Evolutionary conservation across 2,113 vertebrate genomes (phyloP).

Genomic region (Eublepharis macularius): DNA sequence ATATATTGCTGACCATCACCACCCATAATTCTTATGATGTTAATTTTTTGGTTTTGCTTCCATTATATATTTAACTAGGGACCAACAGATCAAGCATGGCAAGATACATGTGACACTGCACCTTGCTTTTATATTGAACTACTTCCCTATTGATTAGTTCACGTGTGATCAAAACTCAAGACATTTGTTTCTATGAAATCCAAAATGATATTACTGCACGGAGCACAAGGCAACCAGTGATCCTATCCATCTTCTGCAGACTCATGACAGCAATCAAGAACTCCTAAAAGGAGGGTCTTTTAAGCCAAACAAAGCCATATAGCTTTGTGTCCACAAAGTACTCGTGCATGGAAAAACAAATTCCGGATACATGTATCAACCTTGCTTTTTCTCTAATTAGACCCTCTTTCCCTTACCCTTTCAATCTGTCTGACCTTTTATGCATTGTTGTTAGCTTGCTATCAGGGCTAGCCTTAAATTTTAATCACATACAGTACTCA

Average conservation of each 20-base stretch:
- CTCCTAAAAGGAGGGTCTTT: not conserved
- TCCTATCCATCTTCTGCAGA: not conserved
- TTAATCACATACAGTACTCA: too few relatives aligned
- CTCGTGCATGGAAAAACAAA: not conserved
- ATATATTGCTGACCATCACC: too few relatives aligned
- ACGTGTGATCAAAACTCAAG: not conserved
- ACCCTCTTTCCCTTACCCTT: too few relatives aligned
- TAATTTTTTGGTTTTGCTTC: not conserved
- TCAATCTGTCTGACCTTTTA: too few relatives aligned
- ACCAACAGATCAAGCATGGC: not conserved
- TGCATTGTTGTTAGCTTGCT: too few relatives aligned
- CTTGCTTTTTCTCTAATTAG: too few relatives aligned
- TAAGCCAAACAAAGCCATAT: not conserved
- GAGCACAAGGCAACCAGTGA: not conserved
- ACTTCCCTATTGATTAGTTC: not conserved
- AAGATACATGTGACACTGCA: too few relatives aligned
- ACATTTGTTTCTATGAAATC: not conserved
- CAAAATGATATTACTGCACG: not conserved
- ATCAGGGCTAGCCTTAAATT: too few relatives aligned
- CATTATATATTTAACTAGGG: not conserved
- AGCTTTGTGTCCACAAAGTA: not conserved
- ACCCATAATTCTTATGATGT: not conserved
- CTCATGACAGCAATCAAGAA: not conserved
- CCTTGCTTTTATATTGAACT: not conserved
- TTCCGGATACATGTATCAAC: too few relatives aligned